These are phyloP conservation scores for Falcunculus frontatus DNA, from an alignment of 2,113 vertebrate species.

Conservation along the genomic window DNA sequence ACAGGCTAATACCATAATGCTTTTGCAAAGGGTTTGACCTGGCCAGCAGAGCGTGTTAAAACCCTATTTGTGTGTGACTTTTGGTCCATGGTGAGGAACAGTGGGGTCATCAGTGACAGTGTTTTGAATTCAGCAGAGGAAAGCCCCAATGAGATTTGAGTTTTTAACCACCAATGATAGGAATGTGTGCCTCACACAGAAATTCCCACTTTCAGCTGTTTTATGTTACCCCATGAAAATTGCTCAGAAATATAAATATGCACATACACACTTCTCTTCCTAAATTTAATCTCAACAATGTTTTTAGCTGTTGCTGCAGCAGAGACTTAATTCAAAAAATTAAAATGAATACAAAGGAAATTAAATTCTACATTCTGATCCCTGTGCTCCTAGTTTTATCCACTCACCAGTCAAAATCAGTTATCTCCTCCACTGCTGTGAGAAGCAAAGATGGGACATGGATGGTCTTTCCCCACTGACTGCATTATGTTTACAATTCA, in stretches of 20 bases:
- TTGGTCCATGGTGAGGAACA: not conserved
- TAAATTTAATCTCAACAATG: not conserved
- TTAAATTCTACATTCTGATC: not conserved
- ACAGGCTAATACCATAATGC: not conserved
- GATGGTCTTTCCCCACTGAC: not conserved
- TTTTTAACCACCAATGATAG: not conserved
- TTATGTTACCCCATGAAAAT: not conserved
- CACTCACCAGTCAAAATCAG: not conserved
- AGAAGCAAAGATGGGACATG: not conserved
- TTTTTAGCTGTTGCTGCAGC: not conserved
- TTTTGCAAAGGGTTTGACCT: not conserved
- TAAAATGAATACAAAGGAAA: not conserved
- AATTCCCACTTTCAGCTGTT: not conserved
- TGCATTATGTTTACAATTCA: not conserved
- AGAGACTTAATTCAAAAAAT: not conserved
- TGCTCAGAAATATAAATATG: not conserved
- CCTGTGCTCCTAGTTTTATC: not conserved
- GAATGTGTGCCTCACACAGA: not conserved
- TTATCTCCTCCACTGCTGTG: not conserved
- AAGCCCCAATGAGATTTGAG: not conserved
- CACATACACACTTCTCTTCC: not conserved
- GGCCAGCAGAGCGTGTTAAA: not conserved
- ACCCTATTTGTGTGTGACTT: not conserved
- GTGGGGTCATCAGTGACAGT: not conserved
- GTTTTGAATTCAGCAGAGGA: constrained; percentile 6